These are phyloP conservation scores for Mugil cephalus DNA, from an alignment of 2,113 vertebrate genomes.

Conservation along the genomic window DNA sequence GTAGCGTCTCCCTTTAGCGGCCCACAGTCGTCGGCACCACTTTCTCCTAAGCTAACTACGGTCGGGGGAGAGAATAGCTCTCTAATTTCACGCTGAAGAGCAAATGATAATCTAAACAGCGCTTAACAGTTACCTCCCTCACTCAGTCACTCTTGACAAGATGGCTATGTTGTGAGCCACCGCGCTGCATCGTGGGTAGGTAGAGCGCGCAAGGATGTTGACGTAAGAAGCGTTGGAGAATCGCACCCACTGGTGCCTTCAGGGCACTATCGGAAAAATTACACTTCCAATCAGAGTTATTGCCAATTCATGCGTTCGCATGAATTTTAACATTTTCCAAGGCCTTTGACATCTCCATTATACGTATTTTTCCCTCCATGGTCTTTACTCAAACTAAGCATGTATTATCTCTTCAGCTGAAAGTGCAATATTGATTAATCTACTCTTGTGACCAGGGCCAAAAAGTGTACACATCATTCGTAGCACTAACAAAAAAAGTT, in stretches of 20 bases:
- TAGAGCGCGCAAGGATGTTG: conserved; percentile 37
- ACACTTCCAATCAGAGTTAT: too few relatives aligned
- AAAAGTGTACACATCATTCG: too few relatives aligned
- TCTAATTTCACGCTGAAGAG: conserved; percentile 27
- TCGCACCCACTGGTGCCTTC: conserved; percentile 56
- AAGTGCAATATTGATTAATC: too few relatives aligned
- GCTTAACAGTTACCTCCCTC: conserved; percentile 64
- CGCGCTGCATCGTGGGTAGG: conserved; percentile 80
- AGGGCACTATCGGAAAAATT: neutral
- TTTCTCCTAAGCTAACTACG: neutral
- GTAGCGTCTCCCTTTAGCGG: conserved; percentile 6
- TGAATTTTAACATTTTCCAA: too few relatives aligned
- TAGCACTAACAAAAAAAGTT: too few relatives aligned
- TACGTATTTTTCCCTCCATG: neutral
- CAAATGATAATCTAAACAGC: conserved; percentile 49
- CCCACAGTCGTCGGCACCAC: conserved; percentile 22
- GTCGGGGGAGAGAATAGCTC: neutral
- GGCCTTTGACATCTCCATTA: neutral
- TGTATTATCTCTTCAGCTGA: too few relatives aligned
- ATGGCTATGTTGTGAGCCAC: conserved; percentile 79
- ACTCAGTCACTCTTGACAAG: conserved; percentile 75
- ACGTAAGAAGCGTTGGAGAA: conserved; percentile 62
- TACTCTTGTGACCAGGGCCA: too few relatives aligned
- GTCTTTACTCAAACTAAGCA: too few relatives aligned
- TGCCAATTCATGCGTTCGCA: neutral